phyloP scores from a whole-genome alignment of 1,140 invertebrate genomes.

The Drosophila aff. region DNA sequence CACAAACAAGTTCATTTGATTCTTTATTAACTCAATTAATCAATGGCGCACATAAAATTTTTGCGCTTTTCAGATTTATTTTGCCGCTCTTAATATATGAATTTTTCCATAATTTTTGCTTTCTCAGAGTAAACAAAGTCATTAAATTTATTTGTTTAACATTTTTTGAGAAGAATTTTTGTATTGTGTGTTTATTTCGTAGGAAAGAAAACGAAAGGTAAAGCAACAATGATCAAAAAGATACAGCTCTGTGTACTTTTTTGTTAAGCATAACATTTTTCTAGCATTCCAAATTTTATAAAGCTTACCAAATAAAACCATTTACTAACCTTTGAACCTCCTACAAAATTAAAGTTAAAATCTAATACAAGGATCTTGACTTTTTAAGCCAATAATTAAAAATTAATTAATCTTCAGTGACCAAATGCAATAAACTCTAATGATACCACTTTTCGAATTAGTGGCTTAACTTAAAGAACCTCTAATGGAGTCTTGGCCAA shows the following conservation, averaged over 20 bases:
- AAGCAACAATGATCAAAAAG: not conserved
- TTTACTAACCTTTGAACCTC: not conserved
- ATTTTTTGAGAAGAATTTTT: slow-evolving; percentile 7
- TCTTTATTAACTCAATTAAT: slow-evolving; percentile 40
- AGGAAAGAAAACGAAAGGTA: not conserved
- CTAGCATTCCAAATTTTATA: not conserved
- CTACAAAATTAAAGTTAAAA: not conserved
- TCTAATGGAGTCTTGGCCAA: not conserved
- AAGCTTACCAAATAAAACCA: not conserved
- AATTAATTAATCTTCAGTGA: slow-evolving; percentile 2
- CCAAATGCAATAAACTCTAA: not conserved
- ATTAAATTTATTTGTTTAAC: slow-evolving; percentile 18
- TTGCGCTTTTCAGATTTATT: not conserved
- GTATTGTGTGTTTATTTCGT: slow-evolving; percentile 12
- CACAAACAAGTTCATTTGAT: not conserved
- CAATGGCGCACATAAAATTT: slow-evolving; percentile 8
- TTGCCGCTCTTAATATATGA: not conserved
- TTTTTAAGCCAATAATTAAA: not conserved
- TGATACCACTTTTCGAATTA: not conserved
- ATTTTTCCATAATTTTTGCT: slow-evolving; percentile 13
- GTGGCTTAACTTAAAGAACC: slow-evolving; percentile 2
- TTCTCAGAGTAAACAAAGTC: slow-evolving; percentile 6
- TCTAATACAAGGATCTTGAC: not conserved
- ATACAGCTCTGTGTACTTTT: not conserved
- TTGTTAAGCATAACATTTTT: not conserved